Evolutionary conservation across 2,797 vertebrate genomes (phyloP).

Genomic region (Tachyglossus aculeatus): DNA sequence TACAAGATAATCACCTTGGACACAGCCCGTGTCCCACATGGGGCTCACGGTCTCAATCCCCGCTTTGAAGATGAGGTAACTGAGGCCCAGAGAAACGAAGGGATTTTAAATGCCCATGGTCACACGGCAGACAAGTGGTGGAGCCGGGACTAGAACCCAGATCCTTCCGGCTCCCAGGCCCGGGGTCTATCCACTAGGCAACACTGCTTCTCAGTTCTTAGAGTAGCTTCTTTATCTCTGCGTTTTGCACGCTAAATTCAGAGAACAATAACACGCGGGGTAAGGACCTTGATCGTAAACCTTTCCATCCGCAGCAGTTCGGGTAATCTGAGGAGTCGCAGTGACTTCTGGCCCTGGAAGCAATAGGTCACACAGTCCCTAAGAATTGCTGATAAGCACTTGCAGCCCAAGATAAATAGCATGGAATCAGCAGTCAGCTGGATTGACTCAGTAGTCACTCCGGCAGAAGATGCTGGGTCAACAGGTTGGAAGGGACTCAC

Average conservation of each 20-base stretch:
- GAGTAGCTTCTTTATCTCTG: slow-evolving; percentile 35
- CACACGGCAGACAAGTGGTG: too few relatives aligned
- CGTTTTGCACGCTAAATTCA: slow-evolving; percentile 31
- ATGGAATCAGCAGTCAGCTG: slow-evolving; percentile 65
- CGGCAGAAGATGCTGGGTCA: slow-evolving; percentile 62
- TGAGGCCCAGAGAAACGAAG: too few relatives aligned
- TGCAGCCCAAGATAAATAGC: slow-evolving; percentile 58
- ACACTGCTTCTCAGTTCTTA: too few relatives aligned
- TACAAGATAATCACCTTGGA: too few relatives aligned
- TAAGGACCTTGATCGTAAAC: slow-evolving; percentile 30
- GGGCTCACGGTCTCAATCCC: too few relatives aligned
- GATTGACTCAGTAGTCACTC: slow-evolving; percentile 54
- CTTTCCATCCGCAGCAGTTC: slow-evolving; percentile 26
- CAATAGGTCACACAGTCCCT: slow-evolving; percentile 44
- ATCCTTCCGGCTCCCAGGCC: too few relatives aligned
- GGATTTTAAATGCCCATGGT: too few relatives aligned
- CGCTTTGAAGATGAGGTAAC: too few relatives aligned
- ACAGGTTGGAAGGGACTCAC: slow-evolving; percentile 56
- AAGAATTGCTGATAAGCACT: slow-evolving; percentile 44
- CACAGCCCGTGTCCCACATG: too few relatives aligned
- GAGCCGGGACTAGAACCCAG: too few relatives aligned
- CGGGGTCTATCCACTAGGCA: too few relatives aligned
- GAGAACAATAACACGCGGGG: not conserved
- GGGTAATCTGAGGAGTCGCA: not conserved
- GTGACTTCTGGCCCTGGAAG: slow-evolving; percentile 20